Base-by-base conservation (phyloP, 2,888 invertebrate species). In the Zaprionus obscuricornis region DNA sequence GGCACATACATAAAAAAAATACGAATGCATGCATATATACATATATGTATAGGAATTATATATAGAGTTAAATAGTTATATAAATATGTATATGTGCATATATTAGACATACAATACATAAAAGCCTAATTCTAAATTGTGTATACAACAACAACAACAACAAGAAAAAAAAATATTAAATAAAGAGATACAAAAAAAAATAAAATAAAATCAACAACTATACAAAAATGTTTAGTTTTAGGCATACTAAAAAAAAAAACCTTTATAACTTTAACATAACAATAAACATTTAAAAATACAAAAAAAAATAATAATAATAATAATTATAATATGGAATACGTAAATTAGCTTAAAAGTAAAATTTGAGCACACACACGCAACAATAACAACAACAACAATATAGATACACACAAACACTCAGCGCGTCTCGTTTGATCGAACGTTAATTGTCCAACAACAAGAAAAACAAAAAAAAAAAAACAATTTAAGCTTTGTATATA, bases 91-190 rank as follows among this genome's bases (percentile, higher is more conserved):
- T 39, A 43, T 24, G 14, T 45, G 39, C 43, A 27, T 17, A 37
- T 52, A 37, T 26, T 27, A 14, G 5, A n/a, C 11, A 39, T 11
- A 33, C 18, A 24, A 51, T n/a, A 24, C 6, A 65, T 26, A 24
- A 24, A 24, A 34, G 60, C 46, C 54, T 62, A 71, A 71, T 27
- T 69, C 55, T 69, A 72, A 66, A 54, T 62, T 62, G 52, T 69
- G 67, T 71, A 82, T 68, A 71, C 72, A 75, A 55, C 13, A 60
- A 60, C 27, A 54, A 17, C 36, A 55, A 39, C 33, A 18, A 64
- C 22, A 22, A 22, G 7, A 22, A 7, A 22, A 7, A 22, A 22
- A n/a, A n/a, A n/a, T 71, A 60, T 66, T 43, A 59, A 52, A 29
- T 8, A 29, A 29, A 22, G 7, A 4, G 7, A 7, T 7, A 4